Conservation (phyloP, 2,797 vertebrate species). For the Rhinatrema bivittatum region DNA sequence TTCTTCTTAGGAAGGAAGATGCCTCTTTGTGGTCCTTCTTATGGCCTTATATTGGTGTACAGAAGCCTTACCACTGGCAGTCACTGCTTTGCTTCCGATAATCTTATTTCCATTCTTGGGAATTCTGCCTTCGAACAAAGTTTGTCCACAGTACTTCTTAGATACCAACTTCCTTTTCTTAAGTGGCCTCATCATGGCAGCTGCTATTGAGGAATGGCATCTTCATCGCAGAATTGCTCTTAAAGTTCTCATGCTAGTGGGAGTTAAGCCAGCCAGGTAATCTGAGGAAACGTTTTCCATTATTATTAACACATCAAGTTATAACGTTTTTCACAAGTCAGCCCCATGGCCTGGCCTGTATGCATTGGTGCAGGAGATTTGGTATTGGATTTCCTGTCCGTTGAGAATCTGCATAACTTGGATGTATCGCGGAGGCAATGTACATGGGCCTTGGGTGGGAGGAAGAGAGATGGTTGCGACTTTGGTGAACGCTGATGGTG, state of each 20-base stretch:
- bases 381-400: no score
- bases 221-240: slow-evolving; percentile 89
- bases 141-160: slow-evolving; percentile 91
- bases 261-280: slow-evolving; percentile 91
- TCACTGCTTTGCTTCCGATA: slow-evolving; percentile 88
- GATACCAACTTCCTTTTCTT: slow-evolving; percentile 96
- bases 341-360: no score
- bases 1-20: slow-evolving; percentile 82
- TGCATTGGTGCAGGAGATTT: no score
- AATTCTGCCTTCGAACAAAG: slow-evolving; percentile 76
- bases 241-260: slow-evolving; percentile 78
- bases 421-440: no score
- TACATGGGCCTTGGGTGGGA: no score
- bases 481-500: no score
- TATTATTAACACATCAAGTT: no score
- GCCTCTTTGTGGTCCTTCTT: slow-evolving; percentile 84
- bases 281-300: slow-evolving; percentile 6
- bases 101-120: slow-evolving; percentile 89
- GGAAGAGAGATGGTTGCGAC: no score
- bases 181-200: slow-evolving; percentile 89
- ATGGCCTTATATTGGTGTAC: slow-evolving; percentile 95
- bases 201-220: slow-evolving; percentile 92
- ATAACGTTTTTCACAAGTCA: no score
- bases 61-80: slow-evolving; percentile 85
- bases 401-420: no score